These are phyloP conservation scores for Ptychodera flava DNA, from an alignment of 35 echinoderm and acorn worm genomes.

Conservation along the genomic window DNA sequence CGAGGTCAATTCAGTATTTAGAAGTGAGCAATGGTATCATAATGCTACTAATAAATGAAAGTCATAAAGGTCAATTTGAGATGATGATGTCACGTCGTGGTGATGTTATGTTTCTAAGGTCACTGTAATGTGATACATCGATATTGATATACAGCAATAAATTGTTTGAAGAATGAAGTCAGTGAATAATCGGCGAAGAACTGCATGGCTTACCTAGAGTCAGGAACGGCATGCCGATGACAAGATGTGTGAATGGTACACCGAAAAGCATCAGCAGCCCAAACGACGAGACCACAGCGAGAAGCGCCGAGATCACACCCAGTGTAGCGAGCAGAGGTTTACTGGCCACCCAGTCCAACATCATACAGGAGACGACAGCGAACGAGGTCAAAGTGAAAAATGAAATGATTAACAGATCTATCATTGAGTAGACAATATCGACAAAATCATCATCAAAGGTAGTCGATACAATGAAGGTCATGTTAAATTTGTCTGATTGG, in stretches of 20 bases:
- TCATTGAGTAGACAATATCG: constrained; percentile 29
- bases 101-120: constrained; percentile 60
- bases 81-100: constrained; percentile 42
- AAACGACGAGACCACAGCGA: constrained; percentile 54
- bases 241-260: constrained; percentile 54
- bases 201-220: constrained; percentile 62
- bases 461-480: constrained; percentile 37
- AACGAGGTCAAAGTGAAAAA: constrained; percentile 63
- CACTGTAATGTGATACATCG: constrained; percentile 61
- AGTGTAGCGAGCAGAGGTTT: constrained; percentile 57
- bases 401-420: constrained; percentile 41
- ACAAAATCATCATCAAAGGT: constrained; percentile 59
- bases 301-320: constrained; percentile 60
- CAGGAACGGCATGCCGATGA: constrained; percentile 71
- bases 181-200: constrained; percentile 39
- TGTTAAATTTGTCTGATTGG: constrained; percentile 25
- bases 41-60: too few species aligned
- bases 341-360: constrained; percentile 58
- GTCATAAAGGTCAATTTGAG: too few species aligned
- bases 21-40: too few species aligned
- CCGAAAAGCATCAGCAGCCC: constrained; percentile 52
- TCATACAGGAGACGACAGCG: constrained; percentile 53
- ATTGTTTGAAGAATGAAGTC: constrained; percentile 45
- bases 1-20: too few species aligned
- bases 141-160: constrained; percentile 51